Conservation (phyloP, 1,140 invertebrate species). For the Lutraria rhynchaena region DNA sequence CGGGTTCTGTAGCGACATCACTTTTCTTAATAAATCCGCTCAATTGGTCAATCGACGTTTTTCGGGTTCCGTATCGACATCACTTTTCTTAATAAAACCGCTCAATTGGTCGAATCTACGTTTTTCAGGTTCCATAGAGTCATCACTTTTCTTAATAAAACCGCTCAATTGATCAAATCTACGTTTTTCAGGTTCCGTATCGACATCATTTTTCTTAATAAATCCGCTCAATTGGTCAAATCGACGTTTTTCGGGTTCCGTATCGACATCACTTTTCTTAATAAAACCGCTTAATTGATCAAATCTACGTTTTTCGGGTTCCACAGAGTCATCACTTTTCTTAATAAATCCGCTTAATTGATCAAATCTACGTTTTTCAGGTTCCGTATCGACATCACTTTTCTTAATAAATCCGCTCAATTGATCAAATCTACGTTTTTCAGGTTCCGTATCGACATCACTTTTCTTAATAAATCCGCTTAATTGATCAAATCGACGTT, state of each 20-base stretch:
- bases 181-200: not conserved
- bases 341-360: conserved; percentile 35
- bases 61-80: not conserved
- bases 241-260: not conserved
- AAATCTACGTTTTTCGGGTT: conserved; percentile 13
- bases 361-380: not conserved
- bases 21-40: conserved; percentile 37
- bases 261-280: conserved; percentile 18
- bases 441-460: not conserved
- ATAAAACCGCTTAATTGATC: conserved; percentile 34
- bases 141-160: conserved; percentile 50
- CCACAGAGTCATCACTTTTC: not conserved
- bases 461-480: conserved; percentile 27
- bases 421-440: conserved; percentile 8
- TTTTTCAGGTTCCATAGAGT: conserved; percentile 8
- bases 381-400: not conserved
- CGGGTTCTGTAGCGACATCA: not conserved
- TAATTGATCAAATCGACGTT: conserved; percentile 17
- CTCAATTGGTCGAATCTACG: conserved; percentile 23
- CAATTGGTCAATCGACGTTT: conserved; percentile 20
- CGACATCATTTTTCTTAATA: conserved; percentile 34
- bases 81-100: conserved; percentile 40
- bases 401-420: conserved; percentile 14
- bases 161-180: not conserved
- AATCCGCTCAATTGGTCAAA: conserved; percentile 25